Evolutionary conservation across 2,888 invertebrate species (phyloP), one percentile per base, ranked within the genome.

Genomic region (Andrena dorsata): DNA sequence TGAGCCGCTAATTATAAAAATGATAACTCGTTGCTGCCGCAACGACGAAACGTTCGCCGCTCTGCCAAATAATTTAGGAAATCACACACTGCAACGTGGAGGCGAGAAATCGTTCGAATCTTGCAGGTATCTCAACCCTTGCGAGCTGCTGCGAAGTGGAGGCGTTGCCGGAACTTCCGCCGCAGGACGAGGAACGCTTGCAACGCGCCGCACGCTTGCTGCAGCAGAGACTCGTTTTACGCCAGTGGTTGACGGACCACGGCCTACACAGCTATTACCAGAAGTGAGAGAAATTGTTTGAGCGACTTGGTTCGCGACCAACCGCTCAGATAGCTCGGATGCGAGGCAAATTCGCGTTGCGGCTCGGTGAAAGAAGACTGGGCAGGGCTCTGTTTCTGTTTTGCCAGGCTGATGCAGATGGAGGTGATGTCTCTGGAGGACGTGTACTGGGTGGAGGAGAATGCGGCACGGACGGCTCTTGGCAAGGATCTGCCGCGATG

Each of bases 391-490:
- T 41, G 20, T 32, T 47, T 68, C 4, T 58, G 8, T 66, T 64
- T 69, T 20, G 32, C 2, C 93, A 96, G 97, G 91, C 94, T 98
- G 89, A 95, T 97, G 90, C 96, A 96, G 89, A 95, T 97, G 93
- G 98, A 97, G 94, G 97, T 98, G 63, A 96, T 97, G 69, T 97
- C 97, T n/a, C 93, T 98, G 86, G 98, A 98, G 94, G 98, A 98
- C 94, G 98, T 98, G 41, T 98, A 98, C 94, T 98, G 98, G 98
- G 95, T 97, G 92, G 98, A 98, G 93, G 98, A 98, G 94, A 96
- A 96, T 76, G 96, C 96, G 76, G 97, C 97, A 26, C 96, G 96
- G 56, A 96, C 97, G 90, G 96, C 97, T 26, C 95, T 98, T 81
- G 97, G 97, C 84, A 97, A 97, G 93, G 97, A 98, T 94, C 96